A percentile compares a stretch with the other conserved stretches of the same genome.
These are phyloP conservation scores for Loripinus fragilis DNA, from an alignment of 2,888 invertebrate species.

Conservation along the genomic window DNA sequence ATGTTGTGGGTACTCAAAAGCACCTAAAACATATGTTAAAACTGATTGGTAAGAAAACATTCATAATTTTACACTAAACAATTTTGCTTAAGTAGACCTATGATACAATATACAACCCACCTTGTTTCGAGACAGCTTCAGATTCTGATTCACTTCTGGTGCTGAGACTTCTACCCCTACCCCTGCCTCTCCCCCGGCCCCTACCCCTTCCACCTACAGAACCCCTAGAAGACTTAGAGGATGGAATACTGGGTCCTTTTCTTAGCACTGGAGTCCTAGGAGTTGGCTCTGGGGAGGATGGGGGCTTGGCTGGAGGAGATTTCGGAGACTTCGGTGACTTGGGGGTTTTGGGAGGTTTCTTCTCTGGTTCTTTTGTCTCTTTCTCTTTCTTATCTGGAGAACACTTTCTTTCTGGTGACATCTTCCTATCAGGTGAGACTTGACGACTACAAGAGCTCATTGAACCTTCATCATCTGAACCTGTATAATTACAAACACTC, in stretches of 20 bases:
- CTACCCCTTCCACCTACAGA: conserved; percentile 60
- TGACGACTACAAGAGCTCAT: conserved; percentile 38
- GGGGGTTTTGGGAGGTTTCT: conserved; percentile 42
- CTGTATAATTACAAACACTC: no score
- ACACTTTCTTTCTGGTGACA: conserved; percentile 15
- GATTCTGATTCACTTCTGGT: conserved; percentile 68
- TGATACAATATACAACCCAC: background rate
- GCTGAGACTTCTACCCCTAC: conserved; percentile 59
- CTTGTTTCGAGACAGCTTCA: conserved; percentile 40
- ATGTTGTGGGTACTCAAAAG: no score
- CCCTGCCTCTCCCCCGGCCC: conserved; percentile 67
- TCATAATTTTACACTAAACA: no score
- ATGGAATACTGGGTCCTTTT: conserved; percentile 54
- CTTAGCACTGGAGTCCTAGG: conserved; percentile 40
- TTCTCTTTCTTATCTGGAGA: conserved; percentile 26
- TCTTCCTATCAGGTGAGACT: conserved; percentile 35
- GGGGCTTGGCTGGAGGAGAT: conserved; percentile 23
- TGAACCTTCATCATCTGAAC: conserved; percentile 48
- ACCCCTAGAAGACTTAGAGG: conserved; percentile 31
- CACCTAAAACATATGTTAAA: no score
- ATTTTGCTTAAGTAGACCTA: no score
- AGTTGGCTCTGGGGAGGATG: conserved; percentile 25
- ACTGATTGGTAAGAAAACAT: no score
- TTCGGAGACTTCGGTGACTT: conserved; percentile 33
- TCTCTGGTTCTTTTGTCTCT: conserved; percentile 29